A percentile compares a stretch with the other conserved stretches of the same genome.
These are phyloP conservation scores for Todiramphus chloris DNA, from an alignment of 2,113 vertebrate species.

Conservation along the genomic window DNA sequence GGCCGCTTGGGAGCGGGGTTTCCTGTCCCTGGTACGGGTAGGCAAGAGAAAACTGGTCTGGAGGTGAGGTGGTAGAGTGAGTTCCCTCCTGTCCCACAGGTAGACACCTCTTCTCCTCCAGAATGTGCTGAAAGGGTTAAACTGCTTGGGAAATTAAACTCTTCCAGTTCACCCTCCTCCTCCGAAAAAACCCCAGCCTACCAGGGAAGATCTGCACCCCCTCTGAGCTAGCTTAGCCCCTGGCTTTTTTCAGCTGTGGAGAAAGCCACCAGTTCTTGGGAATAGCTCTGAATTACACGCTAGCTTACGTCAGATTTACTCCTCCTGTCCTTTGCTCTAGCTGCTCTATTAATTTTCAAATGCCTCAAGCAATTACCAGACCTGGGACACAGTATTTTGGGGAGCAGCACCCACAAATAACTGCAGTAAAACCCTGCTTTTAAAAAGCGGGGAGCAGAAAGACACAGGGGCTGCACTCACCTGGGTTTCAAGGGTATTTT, in stretches of 20 bases:
- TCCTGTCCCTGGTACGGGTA: background rate
- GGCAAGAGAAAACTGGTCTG: background rate
- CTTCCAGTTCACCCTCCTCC: background rate
- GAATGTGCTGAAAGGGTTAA: background rate
- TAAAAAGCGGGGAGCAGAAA: background rate
- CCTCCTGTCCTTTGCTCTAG: conserved; percentile 38
- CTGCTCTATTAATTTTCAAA: conserved; percentile 52
- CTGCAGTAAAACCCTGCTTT: background rate
- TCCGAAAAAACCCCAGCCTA: conserved; percentile 23
- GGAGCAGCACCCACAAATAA: conserved; percentile 18
- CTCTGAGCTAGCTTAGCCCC: conserved; percentile 1
- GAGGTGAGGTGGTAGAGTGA: background rate
- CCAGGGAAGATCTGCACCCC: background rate
- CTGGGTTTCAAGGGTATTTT: background rate
- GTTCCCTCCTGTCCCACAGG: background rate
- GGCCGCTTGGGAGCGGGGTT: rapidly evolving
- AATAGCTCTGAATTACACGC: conserved; percentile 35
- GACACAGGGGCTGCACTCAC: background rate
- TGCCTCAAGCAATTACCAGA: background rate
- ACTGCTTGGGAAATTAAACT: background rate
- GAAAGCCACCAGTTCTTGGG: conserved; percentile 47
- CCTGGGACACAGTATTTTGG: conserved; percentile 4
- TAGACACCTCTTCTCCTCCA: background rate
- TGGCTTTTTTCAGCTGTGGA: conserved; percentile 17
- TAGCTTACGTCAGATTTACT: conserved; percentile 66